These are phyloP conservation scores for Barnardius zonarius DNA, from an alignment of 2,113 vertebrate genomes.

Conservation along the genomic window DNA sequence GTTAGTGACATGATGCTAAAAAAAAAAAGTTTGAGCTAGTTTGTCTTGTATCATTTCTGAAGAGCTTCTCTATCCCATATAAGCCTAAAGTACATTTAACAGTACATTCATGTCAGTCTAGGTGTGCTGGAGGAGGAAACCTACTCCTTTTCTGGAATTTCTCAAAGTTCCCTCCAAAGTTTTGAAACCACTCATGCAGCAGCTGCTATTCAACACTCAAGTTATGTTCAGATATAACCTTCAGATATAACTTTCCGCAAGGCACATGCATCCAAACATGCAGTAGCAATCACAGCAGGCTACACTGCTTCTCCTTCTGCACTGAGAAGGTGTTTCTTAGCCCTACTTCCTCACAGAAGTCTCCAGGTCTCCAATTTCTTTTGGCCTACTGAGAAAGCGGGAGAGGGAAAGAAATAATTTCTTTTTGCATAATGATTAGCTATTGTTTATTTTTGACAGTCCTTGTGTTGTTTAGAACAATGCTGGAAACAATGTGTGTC, in stretches of 20 bases:
- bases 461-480: not conserved
- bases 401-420: not conserved
- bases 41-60: not conserved
- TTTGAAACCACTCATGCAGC: not conserved
- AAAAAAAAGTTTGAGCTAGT: not conserved
- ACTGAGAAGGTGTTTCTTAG: not conserved
- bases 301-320: not conserved
- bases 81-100: not conserved
- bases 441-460: not conserved
- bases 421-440: not conserved
- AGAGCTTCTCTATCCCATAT: not conserved
- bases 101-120: not conserved
- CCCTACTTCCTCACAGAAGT: not conserved
- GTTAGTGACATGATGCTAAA: not conserved
- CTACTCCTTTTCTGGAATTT: not conserved
- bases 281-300: not conserved
- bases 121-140: not conserved
- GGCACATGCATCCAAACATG: not conserved
- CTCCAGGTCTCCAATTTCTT: not conserved
- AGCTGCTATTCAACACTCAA: not conserved
- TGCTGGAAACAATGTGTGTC: not conserved
- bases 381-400: not conserved
- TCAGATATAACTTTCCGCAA: not conserved
- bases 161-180: not conserved
- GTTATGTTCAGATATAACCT: not conserved